A percentile compares a stretch with the other conserved stretches of the same genome.
Evolutionary conservation across 2,888 invertebrate species (phyloP).

Genomic region (Hanleya hanleyi): DNA sequence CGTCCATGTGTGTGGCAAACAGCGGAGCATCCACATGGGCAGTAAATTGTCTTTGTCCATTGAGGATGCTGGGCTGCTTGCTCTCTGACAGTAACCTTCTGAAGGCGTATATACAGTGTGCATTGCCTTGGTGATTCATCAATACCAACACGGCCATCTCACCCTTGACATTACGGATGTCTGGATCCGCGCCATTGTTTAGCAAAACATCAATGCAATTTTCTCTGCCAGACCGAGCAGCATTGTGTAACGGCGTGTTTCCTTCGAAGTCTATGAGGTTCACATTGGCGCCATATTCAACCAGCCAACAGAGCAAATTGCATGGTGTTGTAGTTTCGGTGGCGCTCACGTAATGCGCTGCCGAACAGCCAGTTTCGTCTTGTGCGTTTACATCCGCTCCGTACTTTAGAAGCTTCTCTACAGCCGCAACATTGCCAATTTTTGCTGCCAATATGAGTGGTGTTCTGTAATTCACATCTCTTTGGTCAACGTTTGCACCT

Average conservation of each 20-base stretch:
- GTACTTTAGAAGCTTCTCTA: background rate
- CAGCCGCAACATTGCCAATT: background rate
- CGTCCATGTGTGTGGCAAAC: background rate
- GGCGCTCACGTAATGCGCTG: background rate
- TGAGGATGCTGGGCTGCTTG: background rate
- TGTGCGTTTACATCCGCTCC: background rate
- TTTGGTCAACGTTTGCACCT: background rate
- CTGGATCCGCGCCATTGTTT: slow-evolving; percentile 9
- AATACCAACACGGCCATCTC: background rate
- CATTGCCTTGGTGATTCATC: background rate
- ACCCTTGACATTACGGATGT: background rate
- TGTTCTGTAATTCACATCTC: background rate
- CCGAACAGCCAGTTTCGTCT: background rate
- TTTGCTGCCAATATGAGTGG: slow-evolving; percentile 6
- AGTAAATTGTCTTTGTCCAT: background rate
- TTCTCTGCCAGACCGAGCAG: slow-evolving; percentile 10
- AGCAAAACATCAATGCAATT: slow-evolving; percentile 1
- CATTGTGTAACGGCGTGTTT: slow-evolving; percentile 11
- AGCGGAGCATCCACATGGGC: background rate
- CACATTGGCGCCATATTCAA: background rate
- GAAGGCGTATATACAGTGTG: background rate
- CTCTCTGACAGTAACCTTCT: background rate
- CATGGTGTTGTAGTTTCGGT: background rate
- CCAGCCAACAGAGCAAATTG: background rate
- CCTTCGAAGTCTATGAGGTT: background rate